Evolutionary conservation across 1,140 invertebrate species (phyloP).

Genomic region (Carposina sasakii): DNA sequence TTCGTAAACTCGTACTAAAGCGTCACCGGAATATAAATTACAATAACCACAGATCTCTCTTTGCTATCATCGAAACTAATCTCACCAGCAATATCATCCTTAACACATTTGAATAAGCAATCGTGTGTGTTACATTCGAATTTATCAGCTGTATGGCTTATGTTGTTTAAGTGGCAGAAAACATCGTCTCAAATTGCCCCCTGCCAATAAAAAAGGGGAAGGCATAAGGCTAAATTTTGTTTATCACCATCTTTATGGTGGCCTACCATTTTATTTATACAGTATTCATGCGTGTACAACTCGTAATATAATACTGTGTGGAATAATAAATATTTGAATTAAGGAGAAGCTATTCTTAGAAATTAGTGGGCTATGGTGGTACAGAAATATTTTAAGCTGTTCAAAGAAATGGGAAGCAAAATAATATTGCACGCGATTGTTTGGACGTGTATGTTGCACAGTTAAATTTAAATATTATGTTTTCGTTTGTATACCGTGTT

Average conservation of each 20-base stretch:
- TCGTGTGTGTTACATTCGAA: too few relatives aligned
- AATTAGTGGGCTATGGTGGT: too few relatives aligned
- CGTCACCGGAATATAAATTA: conserved; percentile 66
- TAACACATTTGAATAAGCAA: conserved; percentile 19
- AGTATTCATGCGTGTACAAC: conserved; percentile 47
- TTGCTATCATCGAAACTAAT: conserved; percentile 19
- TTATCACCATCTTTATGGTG: conserved; percentile 68
- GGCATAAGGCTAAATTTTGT: conserved; percentile 62
- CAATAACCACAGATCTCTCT: conserved; percentile 26
- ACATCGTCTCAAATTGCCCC: conserved; percentile 64
- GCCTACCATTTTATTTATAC: conserved; percentile 59
- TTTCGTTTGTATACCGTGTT: too few relatives aligned
- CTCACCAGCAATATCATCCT: conserved; percentile 14
- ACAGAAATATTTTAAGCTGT: too few relatives aligned
- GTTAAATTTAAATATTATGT: too few relatives aligned
- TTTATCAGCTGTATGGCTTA: too few relatives aligned
- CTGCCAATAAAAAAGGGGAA: conserved; percentile 68
- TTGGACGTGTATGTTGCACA: too few relatives aligned
- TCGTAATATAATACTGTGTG: conserved; percentile 57
- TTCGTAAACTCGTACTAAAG: conserved; percentile 64
- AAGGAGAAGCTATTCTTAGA: too few relatives aligned
- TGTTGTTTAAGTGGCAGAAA: conserved; percentile 49
- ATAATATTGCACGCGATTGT: too few relatives aligned
- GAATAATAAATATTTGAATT: conserved; percentile 52
- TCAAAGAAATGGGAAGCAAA: too few relatives aligned